Evolutionary conservation across 2,888 invertebrate genomes (phyloP).

Genomic region (Hemaris fuciformis): DNA sequence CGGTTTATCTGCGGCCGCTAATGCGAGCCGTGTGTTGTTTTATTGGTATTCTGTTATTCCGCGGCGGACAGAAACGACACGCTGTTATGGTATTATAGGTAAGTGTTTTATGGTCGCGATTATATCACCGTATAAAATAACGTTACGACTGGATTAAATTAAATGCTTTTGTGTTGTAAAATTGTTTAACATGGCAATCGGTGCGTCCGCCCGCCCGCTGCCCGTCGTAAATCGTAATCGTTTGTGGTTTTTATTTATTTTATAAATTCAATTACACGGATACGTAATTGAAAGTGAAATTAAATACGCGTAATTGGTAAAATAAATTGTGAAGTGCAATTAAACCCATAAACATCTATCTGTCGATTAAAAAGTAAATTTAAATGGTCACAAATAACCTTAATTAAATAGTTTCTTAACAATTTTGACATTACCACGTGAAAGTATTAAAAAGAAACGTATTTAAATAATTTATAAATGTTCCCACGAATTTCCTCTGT

Average conservation of each 20-base stretch:
- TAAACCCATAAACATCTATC: slow-evolving; percentile 9
- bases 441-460: background rate
- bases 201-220: slow-evolving; percentile 14
- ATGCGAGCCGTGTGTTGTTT: slow-evolving; percentile 27
- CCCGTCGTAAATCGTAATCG: slow-evolving; percentile 21
- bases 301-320: slow-evolving; percentile 9
- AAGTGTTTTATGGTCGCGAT: slow-evolving; percentile 29
- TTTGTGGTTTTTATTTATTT: slow-evolving; percentile 15
- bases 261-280: slow-evolving; percentile 14
- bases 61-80: slow-evolving; percentile 14
- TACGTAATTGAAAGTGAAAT: slow-evolving; percentile 15
- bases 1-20: slow-evolving; percentile 28
- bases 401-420: background rate
- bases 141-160: slow-evolving; percentile 45
- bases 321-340: slow-evolving; percentile 10
- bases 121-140: slow-evolving; percentile 45
- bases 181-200: slow-evolving; percentile 34
- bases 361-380: slow-evolving; percentile 13
- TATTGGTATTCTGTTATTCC: slow-evolving; percentile 16
- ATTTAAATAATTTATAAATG: background rate
- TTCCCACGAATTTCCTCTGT: slow-evolving; percentile 8
- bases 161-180: slow-evolving; percentile 45
- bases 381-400: background rate
- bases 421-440: background rate
- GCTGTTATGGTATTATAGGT: slow-evolving; percentile 30